Percentiles rank a stretch among this genome's conserved stretches.
These are phyloP conservation scores for Leuctra nigra DNA, from an alignment of 2,888 invertebrate species.

Conservation along the genomic window DNA sequence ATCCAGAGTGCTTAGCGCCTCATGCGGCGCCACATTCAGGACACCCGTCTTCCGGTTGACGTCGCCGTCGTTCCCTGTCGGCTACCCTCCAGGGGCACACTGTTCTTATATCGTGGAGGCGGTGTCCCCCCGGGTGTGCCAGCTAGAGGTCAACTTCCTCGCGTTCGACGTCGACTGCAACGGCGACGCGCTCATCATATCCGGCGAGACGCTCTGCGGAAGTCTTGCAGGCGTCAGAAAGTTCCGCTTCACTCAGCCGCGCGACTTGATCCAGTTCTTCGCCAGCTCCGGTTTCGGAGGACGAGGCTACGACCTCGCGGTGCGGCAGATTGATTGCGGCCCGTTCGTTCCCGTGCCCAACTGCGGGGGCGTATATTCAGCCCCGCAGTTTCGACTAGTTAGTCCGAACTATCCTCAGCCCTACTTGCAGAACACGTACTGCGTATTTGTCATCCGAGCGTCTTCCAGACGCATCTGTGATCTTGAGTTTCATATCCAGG, in stretches of 20 bases:
- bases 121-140: constrained; percentile 9
- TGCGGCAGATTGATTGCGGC: constrained; percentile 16
- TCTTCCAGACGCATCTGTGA: constrained; percentile 43
- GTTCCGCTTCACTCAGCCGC: constrained; percentile 18
- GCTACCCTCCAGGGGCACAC: not conserved
- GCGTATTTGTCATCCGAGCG: constrained; percentile 47
- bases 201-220: constrained; percentile 20
- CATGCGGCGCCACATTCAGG: constrained; percentile 7
- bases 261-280: constrained; percentile 20
- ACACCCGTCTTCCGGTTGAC: constrained; percentile 9
- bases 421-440: constrained; percentile 42
- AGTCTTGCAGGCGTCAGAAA: not conserved
- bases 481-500: constrained; percentile 49
- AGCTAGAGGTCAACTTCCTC: constrained; percentile 20
- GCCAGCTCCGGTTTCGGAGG: not conserved
- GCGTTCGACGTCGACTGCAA: constrained; percentile 22
- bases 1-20: not conserved
- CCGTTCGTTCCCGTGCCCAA: not conserved
- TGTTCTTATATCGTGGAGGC: constrained; percentile 21
- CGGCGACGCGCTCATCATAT: constrained; percentile 18
- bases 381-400: constrained; percentile 43
- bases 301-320: constrained; percentile 15
- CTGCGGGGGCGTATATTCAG: constrained; percentile 43
- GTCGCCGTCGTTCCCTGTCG: constrained; percentile 19
- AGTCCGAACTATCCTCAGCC: constrained; percentile 48